These are phyloP conservation scores for Augochlorella aurata DNA, from an alignment of 2,888 invertebrate genomes.

Conservation along the genomic window DNA sequence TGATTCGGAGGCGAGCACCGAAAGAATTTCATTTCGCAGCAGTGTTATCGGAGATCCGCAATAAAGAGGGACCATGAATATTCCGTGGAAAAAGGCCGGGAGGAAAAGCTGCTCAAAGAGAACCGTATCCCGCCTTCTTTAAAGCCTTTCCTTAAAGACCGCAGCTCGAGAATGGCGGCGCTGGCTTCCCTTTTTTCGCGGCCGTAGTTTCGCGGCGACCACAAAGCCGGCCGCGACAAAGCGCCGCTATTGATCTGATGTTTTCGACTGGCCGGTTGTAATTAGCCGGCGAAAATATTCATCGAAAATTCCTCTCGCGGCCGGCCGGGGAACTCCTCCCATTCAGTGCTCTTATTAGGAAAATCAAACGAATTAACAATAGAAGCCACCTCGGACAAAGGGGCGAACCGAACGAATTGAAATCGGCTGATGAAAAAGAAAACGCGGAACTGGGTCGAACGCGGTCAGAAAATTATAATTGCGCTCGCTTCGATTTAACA, in stretches of 20 bases:
- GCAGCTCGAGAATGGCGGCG: background rate
- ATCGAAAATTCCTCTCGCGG: background rate
- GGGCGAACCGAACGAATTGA: background rate
- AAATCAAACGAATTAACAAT: background rate
- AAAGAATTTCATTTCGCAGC: conserved; percentile 10
- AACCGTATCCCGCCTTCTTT: conserved; percentile 10
- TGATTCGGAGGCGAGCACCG: background rate
- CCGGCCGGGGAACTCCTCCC: background rate
- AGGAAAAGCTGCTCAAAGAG: background rate
- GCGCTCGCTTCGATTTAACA: background rate
- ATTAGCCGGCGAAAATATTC: background rate
- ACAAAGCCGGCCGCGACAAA: conserved; percentile 4
- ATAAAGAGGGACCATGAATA: conserved; percentile 25
- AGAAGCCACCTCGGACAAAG: background rate
- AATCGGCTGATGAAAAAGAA: background rate
- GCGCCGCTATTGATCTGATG: conserved; percentile 13
- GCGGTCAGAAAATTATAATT: background rate
- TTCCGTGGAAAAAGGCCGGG: conserved; percentile 10
- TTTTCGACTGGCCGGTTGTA: background rate
- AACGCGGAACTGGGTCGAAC: background rate
- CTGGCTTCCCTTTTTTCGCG: background rate
- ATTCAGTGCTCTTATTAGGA: background rate
- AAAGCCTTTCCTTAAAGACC: background rate
- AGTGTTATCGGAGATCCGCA: background rate
- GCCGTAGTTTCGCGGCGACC: background rate